A percentile compares a stretch with the other conserved stretches of the same genome.
Evolutionary conservation across 2,113 vertebrate species (phyloP).

Genomic region (Sturnus vulgaris): DNA sequence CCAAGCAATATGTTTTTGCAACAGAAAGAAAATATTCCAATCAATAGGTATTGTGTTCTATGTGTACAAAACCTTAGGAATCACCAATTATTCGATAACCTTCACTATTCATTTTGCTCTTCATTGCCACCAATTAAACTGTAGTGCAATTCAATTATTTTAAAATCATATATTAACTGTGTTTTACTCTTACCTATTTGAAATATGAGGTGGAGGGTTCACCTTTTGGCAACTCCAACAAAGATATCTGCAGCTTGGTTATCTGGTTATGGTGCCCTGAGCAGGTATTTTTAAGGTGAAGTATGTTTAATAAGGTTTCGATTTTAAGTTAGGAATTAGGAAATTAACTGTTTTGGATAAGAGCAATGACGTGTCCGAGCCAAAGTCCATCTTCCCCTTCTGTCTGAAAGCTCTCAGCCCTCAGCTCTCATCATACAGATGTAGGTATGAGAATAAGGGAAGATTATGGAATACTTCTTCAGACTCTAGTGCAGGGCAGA

Average conservation of each 20-base stretch:
- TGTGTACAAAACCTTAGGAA: not conserved
- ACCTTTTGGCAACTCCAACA: not conserved
- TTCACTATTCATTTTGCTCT: not conserved
- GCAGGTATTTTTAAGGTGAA: not conserved
- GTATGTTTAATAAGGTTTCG: not conserved
- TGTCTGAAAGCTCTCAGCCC: not conserved
- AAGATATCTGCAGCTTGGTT: not conserved
- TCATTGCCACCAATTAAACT: not conserved
- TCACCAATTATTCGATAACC: not conserved
- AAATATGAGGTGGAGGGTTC: not conserved
- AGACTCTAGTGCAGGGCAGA: not conserved
- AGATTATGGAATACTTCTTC: not conserved
- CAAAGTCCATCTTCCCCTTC: not conserved
- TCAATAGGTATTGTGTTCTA: not conserved
- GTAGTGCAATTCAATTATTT: not conserved
- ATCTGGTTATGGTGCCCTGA: not conserved
- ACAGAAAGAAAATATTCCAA: not conserved
- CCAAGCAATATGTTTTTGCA: not conserved
- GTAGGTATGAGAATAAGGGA: not conserved
- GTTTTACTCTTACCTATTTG: not conserved
- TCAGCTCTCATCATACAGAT: not conserved
- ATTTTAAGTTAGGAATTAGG: not conserved
- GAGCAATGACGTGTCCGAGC: not conserved
- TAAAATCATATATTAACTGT: not conserved
- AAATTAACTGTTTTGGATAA: not conserved